Percentiles rank a stretch among this genome's conserved stretches.
Evolutionary conservation across 64 coral and sea anemone species (phyloP).

Genomic region (Astreopora myriophthalma): DNA sequence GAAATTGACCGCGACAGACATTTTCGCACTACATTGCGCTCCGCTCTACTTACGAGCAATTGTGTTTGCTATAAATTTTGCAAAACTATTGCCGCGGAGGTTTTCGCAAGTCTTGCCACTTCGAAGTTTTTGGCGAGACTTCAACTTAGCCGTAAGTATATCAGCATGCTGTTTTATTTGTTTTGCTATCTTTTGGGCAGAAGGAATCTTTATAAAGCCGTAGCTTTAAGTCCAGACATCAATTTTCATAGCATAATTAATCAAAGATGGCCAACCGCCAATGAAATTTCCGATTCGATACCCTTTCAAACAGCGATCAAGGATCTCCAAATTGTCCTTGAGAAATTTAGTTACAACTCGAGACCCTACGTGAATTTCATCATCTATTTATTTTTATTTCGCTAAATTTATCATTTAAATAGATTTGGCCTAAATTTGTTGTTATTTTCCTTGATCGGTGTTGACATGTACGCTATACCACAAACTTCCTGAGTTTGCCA

Average conservation of each 20-base stretch:
- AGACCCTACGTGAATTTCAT: not conserved
- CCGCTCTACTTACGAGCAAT: not conserved
- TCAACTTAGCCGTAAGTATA: not conserved
- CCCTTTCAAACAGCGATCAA: not conserved
- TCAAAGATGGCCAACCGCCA: not conserved
- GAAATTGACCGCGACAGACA: not conserved
- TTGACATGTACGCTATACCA: not conserved
- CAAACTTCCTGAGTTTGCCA: not conserved
- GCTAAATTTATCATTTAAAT: not conserved
- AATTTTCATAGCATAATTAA: constrained; percentile 5
- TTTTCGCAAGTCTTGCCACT: too few species aligned
- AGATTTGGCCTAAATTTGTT: not conserved
- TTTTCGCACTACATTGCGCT: not conserved
- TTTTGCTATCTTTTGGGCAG: not conserved
- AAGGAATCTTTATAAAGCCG: not conserved
- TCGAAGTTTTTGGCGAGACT: not conserved
- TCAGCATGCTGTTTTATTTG: not conserved
- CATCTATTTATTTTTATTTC: not conserved
- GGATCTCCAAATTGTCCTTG: not conserved
- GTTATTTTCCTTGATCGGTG: not conserved
- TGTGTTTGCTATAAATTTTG: not conserved
- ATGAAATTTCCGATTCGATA: not conserved
- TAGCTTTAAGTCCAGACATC: not conserved
- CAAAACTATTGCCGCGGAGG: not conserved
- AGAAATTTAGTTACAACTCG: not conserved